Percentiles rank a stretch among this genome's conserved stretches.
These are phyloP conservation scores for Lepidostoma basale DNA, from an alignment of 1,140 invertebrate species.

Conservation along the genomic window DNA sequence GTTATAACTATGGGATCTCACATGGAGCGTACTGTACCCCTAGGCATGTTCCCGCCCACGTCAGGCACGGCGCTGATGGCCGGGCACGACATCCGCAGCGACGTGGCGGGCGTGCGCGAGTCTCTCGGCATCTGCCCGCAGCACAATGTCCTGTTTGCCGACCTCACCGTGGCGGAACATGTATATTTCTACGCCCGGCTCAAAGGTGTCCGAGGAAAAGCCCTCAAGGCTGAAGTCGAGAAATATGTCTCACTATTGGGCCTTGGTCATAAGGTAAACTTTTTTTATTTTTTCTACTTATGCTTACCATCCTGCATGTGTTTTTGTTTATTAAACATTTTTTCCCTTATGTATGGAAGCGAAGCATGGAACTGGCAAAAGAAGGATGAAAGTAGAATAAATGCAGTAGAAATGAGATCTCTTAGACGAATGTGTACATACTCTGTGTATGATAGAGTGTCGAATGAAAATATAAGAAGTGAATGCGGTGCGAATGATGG, in stretches of 20 bases:
- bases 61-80: slow-evolving; percentile 74
- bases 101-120: slow-evolving; percentile 64
- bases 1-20: too few relatives aligned
- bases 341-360: too few relatives aligned
- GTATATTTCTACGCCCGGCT: slow-evolving; percentile 83
- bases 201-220: slow-evolving; percentile 69
- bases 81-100: slow-evolving; percentile 69
- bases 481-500: too few relatives aligned
- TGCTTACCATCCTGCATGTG: background rate
- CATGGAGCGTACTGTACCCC: too few relatives aligned
- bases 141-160: slow-evolving; percentile 92
- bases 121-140: slow-evolving; percentile 91
- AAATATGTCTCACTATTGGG: slow-evolving; percentile 74
- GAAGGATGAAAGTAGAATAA: too few relatives aligned
- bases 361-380: too few relatives aligned
- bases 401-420: too few relatives aligned
- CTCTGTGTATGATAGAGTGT: too few relatives aligned
- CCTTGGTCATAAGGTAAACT: slow-evolving; percentile 60
- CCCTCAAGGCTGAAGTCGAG: slow-evolving; percentile 61
- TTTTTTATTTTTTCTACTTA: too few relatives aligned
- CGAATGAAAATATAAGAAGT: too few relatives aligned
- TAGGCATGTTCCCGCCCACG: slow-evolving; percentile 74
- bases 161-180: slow-evolving; percentile 89
- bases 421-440: too few relatives aligned
- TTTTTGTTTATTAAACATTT: background rate